Conservation (phyloP, 2,113 vertebrate genomes). For the Paracanthobrama guichenoti region DNA sequence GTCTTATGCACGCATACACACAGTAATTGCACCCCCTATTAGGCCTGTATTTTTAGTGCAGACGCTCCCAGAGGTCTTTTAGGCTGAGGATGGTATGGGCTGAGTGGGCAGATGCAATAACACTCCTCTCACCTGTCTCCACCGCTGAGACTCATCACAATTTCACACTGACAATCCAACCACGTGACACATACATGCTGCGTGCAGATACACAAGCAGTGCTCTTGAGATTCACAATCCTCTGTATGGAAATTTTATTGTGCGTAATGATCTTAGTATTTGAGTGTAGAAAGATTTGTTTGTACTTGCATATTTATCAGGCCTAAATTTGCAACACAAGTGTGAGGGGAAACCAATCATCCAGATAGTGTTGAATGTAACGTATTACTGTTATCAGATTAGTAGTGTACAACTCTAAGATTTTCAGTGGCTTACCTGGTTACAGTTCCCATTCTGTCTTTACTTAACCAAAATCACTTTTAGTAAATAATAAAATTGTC, state of each 20-base stretch:
- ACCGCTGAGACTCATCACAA: conserved; percentile 22
- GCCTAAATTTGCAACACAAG: background rate
- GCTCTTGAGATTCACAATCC: background rate
- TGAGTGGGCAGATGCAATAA: conserved; percentile 40
- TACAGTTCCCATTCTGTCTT: background rate
- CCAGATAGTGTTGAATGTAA: background rate
- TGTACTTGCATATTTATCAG: conserved; percentile 23
- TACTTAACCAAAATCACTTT: background rate
- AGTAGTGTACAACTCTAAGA: background rate
- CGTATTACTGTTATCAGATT: background rate
- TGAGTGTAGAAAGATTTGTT: conserved; percentile 13
- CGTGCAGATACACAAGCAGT: background rate
- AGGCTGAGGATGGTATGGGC: conserved; percentile 2
- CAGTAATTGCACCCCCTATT: conserved; percentile 36
- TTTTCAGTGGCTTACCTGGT: background rate
- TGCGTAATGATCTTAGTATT: background rate
- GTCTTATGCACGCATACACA: conserved; percentile 21
- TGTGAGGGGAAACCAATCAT: background rate
- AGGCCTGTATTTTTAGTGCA: conserved; percentile 44
- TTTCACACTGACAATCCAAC: conserved; percentile 11
- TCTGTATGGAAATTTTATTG: background rate
- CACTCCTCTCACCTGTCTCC: conserved; percentile 29
- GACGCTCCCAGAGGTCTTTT: conserved; percentile 19
- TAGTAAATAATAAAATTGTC: no score
- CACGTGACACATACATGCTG: background rate